phyloP scores from a whole-genome alignment of 1,140 invertebrate species.

The Aphis craccivora region DNA sequence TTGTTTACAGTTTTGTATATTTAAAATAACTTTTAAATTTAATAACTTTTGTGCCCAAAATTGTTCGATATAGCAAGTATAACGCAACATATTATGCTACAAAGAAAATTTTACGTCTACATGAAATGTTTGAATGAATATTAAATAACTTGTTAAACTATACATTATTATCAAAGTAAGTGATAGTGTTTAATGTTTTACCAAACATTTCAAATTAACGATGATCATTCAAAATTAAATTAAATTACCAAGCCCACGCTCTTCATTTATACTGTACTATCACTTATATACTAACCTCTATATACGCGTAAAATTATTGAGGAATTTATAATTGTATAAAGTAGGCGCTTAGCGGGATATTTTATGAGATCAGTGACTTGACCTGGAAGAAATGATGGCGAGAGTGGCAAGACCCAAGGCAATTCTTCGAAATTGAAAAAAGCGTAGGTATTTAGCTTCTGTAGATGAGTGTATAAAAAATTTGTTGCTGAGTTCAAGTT shows the following conservation, averaged over 20 bases:
- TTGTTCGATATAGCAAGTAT: neutral
- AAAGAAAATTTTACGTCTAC: neutral
- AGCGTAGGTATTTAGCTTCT: neutral
- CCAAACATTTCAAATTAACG: neutral
- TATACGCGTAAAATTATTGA: neutral
- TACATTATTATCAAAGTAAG: neutral
- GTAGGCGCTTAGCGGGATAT: neutral
- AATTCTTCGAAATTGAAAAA: neutral
- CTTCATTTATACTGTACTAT: neutral
- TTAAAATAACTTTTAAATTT: neutral
- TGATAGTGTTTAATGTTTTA: neutral
- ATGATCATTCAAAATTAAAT: slow-evolving; percentile 1
- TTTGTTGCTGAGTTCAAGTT: neutral
- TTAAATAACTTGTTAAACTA: neutral
- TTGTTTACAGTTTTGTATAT: neutral
- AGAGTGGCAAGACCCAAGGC: neutral
- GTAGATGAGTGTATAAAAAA: neutral
- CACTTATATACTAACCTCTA: neutral
- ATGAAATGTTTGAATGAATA: neutral
- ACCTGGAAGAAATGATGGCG: neutral
- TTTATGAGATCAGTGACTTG: slow-evolving; percentile 30
- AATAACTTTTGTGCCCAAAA: neutral
- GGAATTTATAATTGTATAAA: neutral
- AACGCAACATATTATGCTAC: neutral
- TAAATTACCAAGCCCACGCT: neutral